Evolutionary conservation across 2,888 invertebrate genomes (phyloP).

Genomic region (Sisyra nigra): DNA sequence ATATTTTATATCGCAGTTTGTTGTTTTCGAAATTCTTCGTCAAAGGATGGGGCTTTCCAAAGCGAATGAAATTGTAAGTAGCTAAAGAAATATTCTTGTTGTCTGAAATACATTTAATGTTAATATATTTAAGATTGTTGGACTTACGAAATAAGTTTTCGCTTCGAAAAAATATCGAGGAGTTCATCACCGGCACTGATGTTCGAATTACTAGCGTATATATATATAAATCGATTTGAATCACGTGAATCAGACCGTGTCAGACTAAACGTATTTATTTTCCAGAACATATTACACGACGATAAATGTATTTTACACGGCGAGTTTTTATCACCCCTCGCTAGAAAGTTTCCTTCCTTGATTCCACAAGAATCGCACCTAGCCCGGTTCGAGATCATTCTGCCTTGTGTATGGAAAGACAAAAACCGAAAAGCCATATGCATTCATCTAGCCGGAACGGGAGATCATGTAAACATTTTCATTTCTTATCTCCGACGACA

Average conservation of each 20-base stretch:
- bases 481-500: too few species aligned
- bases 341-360: constrained; percentile 65
- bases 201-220: constrained; percentile 73
- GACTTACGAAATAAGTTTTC: constrained; percentile 79
- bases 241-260: background rate
- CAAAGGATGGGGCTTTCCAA: constrained; percentile 93
- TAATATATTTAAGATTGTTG: constrained; percentile 54
- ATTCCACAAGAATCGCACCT: constrained; percentile 69
- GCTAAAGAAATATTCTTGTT: constrained; percentile 7
- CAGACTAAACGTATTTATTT: background rate
- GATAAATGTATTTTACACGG: constrained; percentile 51
- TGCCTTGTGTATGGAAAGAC: constrained; percentile 66
- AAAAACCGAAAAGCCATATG: constrained; percentile 65
- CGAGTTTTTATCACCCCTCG: constrained; percentile 73
- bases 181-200: constrained; percentile 65
- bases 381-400: constrained; percentile 69
- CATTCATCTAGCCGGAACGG: constrained; percentile 92
- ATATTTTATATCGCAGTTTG: constrained; percentile 71
- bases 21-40: constrained; percentile 84
- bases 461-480: constrained; percentile 92
- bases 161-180: constrained; percentile 64
- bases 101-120: constrained; percentile 1
- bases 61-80: constrained; percentile 65
- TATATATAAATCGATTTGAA: too few species aligned
- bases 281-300: background rate